Evolutionary conservation across 2,888 invertebrate genomes (phyloP).

Genomic region (Hydraecia micacea): DNA sequence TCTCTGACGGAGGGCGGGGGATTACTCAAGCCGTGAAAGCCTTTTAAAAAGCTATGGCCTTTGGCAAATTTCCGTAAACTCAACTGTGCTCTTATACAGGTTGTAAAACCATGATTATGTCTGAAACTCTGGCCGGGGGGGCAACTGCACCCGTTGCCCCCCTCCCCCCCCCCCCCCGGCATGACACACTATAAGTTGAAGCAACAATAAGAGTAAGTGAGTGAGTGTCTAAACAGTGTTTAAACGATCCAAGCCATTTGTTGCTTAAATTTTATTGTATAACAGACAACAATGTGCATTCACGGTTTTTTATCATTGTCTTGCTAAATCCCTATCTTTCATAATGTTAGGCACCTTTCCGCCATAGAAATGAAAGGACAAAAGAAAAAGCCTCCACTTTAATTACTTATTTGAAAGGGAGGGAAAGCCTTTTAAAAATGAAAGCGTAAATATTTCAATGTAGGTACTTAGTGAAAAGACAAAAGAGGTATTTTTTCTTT

Average conservation of each 20-base stretch:
- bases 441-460: conserved; percentile 11
- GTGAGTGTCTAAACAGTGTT: not conserved
- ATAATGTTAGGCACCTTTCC: not conserved
- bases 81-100: too few species aligned
- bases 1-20: too few species aligned
- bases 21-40: too few species aligned
- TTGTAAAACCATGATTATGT: too few species aligned
- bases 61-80: too few species aligned
- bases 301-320: not conserved
- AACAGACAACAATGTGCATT: not conserved
- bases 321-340: not conserved
- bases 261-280: not conserved
- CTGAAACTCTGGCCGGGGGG: too few species aligned
- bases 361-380: not conserved
- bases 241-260: not conserved
- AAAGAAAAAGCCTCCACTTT: not conserved
- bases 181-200: not conserved
- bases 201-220: not conserved
- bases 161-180: too few species aligned
- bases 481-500: conserved; percentile 1
- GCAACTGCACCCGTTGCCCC: too few species aligned
- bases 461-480: not conserved
- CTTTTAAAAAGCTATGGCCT: too few species aligned
- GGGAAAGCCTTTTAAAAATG: conserved; percentile 18
- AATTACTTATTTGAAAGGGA: not conserved